Percentiles rank a stretch among this genome's conserved stretches.
Conservation (phyloP, 2,113 vertebrate genomes). For the Phaetusa simplex region DNA sequence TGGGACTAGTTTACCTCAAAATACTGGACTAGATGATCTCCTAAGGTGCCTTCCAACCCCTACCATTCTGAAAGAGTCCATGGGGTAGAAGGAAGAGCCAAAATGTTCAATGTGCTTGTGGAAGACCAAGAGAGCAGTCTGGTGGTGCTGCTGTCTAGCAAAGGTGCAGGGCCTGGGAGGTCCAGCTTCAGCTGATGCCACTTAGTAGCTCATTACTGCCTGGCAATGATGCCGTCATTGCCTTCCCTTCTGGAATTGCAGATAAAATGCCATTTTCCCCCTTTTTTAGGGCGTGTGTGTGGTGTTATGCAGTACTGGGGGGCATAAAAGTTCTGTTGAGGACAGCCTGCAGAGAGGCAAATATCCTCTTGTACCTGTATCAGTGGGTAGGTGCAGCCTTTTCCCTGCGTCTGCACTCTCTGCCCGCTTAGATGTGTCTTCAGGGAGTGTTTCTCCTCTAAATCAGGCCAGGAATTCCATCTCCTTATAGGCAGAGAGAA, state of each 20-base stretch:
- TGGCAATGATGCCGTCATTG: background rate
- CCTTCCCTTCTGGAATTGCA: background rate
- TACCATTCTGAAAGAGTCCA: background rate
- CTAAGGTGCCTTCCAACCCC: background rate
- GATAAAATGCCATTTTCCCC: background rate
- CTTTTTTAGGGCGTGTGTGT: background rate
- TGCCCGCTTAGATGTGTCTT: background rate
- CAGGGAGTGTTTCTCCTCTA: background rate
- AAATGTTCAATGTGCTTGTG: background rate
- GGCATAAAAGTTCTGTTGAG: background rate
- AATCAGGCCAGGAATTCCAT: background rate
- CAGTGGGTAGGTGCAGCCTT: background rate
- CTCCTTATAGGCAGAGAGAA: background rate
- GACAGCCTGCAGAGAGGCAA: background rate
- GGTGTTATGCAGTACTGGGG: background rate
- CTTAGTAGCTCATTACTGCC: background rate
- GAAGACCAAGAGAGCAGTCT: background rate
- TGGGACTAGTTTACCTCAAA: no score
- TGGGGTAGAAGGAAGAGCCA: background rate
- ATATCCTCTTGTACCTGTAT: background rate
- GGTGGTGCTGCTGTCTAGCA: background rate
- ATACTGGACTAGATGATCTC: background rate
- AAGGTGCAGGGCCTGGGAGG: background rate
- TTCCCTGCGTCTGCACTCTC: background rate
- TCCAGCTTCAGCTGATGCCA: background rate